These are phyloP conservation scores for Drosophila limbata DNA, from an alignment of 2,888 invertebrate genomes.

Conservation along the genomic window DNA sequence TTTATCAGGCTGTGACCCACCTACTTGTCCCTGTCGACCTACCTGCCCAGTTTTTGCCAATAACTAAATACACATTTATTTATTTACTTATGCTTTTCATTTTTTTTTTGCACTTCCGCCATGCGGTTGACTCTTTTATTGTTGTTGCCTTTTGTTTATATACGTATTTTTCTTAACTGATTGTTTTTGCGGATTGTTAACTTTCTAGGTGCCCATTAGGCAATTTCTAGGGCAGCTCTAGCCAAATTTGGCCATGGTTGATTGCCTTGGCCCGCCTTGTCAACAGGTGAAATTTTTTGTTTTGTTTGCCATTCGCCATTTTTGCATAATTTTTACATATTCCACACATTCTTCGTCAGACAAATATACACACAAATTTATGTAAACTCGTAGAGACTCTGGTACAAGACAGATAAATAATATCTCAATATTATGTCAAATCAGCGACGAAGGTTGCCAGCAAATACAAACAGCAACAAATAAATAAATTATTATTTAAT, in stretches of 20 bases:
- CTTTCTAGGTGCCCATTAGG: conserved; percentile 58
- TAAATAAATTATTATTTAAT: conserved; percentile 44
- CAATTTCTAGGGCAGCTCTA: conserved; percentile 63
- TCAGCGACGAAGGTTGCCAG: conserved; percentile 49
- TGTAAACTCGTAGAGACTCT: neutral
- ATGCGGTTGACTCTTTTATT: conserved; percentile 35
- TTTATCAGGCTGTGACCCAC: conserved; percentile 13
- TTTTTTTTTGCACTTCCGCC: conserved; percentile 54
- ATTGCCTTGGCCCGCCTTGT: conserved; percentile 68
- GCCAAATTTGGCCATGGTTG: conserved; percentile 56
- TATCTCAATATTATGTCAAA: conserved; percentile 49
- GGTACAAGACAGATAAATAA: conserved; percentile 44
- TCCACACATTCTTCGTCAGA: conserved; percentile 49
- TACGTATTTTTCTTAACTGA: neutral
- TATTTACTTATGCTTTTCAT: conserved; percentile 4
- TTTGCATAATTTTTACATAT: conserved; percentile 68
- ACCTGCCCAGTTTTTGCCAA: conserved; percentile 22
- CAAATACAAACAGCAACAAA: conserved; percentile 38
- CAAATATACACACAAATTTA: conserved; percentile 4
- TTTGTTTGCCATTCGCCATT: conserved; percentile 32
- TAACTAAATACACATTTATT: conserved; percentile 28
- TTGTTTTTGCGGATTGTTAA: conserved; percentile 25
- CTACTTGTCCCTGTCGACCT: conserved; percentile 12
- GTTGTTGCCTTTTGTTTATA: conserved; percentile 14
- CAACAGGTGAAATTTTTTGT: conserved; percentile 73